Evolutionary conservation across 2,797 vertebrate genomes (phyloP), one percentile per base, ranked within the genome.

Genomic region (Coregonus ussuriensis): DNA sequence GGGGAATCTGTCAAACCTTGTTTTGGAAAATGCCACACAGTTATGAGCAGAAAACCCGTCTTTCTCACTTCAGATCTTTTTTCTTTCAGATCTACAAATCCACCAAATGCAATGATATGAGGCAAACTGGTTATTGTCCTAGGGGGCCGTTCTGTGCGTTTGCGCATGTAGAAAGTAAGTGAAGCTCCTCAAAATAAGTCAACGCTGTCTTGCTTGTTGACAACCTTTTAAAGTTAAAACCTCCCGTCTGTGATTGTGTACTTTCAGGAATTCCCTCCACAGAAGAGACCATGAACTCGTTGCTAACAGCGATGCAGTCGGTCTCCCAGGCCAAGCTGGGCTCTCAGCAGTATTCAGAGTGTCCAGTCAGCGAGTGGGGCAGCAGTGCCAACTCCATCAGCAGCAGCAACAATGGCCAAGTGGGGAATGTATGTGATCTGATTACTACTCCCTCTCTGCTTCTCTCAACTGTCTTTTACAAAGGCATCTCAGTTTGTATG

Each of bases 71-170:
- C 80, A 98, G 97, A 97, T 98, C 87, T 98, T 25, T 25, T 25
- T 25, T 25, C 25, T 25, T 86, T 80, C 80, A 98, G 97, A 97
- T 98, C 87, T 98, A 98, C 92, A 98, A 97, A 87, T 98, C 97
- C 52, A 97, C 96, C 71, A 97, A 97, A 92, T 98, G 97, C 93
- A 98, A 98, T 53, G 97, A 98, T 79, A 97, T 97, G 95, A 94
- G 96, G 66, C 97, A 98, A 84, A 97, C 96, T 25, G 97, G 96
- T 82, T 96, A 96, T 85, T 98, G 97, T 86, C 97, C 97, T 11
- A 92, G 97, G 53, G 97, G 97, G 70, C 97, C 97, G 0, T 98
- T 98, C 84, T 98, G 97, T 92, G 97, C 97, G 0, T 98, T 98
- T 77, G 97, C 97, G 77, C 97, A 98, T 11, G 93, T 96, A 74